Evolutionary conservation across 2,113 vertebrate species (phyloP).

Genomic region (Okapia johnstoni): DNA sequence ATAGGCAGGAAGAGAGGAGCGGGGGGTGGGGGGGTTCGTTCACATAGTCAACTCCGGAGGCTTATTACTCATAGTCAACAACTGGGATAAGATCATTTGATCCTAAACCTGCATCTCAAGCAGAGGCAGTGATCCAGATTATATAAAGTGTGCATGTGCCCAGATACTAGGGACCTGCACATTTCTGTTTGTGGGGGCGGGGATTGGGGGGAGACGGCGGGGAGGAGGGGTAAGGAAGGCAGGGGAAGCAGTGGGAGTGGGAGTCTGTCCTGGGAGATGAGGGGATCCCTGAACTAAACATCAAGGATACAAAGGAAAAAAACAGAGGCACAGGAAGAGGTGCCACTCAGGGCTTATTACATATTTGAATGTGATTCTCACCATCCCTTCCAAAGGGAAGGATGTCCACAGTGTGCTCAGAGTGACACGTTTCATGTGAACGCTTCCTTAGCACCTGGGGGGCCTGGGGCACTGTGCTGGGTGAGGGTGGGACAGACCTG

Average conservation of each 20-base stretch:
- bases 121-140: neutral
- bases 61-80: neutral
- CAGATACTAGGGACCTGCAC: neutral
- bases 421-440: neutral
- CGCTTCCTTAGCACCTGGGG: neutral
- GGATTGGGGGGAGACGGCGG: neutral
- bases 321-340: neutral
- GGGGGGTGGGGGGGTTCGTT: neutral
- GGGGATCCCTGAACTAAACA: neutral
- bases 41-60: neutral
- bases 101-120: neutral
- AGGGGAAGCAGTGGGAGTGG: accelerated
- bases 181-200: neutral
- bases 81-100: neutral
- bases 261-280: neutral
- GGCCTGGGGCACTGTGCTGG: neutral
- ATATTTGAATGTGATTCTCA: neutral
- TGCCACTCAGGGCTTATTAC: neutral
- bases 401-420: accelerated
- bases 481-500: neutral
- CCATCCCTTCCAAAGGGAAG: neutral
- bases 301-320: neutral
- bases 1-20: neutral
- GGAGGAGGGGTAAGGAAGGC: neutral
- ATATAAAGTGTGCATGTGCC: neutral